phyloP scores from a whole-genome alignment of 2,797 vertebrate species.

The Lagocephalus sceleratus region DNA sequence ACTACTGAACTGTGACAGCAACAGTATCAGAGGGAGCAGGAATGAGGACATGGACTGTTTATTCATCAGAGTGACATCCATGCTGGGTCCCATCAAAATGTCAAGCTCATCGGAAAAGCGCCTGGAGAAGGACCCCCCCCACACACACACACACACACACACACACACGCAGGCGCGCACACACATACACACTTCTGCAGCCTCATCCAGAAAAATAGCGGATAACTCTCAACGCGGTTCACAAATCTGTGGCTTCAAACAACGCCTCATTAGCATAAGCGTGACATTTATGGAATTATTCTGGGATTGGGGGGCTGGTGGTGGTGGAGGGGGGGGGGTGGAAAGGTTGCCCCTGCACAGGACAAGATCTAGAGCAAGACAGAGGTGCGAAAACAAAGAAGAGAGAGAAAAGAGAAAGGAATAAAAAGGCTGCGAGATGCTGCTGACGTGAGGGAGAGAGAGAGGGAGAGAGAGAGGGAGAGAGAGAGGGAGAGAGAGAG shows the following conservation, averaged over 20 bases:
- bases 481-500: conserved; percentile 51
- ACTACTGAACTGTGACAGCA: conserved; percentile 28
- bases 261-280: too few species aligned
- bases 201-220: too few species aligned
- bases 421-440: conserved; percentile 33
- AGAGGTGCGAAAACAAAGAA: neutral
- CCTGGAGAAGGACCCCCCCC: too few species aligned
- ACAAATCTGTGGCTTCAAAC: too few species aligned
- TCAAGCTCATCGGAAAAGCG: neutral
- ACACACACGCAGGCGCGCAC: too few species aligned
- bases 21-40: conserved; percentile 15
- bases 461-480: conserved; percentile 24
- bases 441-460: conserved; percentile 52
- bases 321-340: too few species aligned
- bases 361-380: conserved; percentile 24
- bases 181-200: too few species aligned
- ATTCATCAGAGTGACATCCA: conserved; percentile 23
- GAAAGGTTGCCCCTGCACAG: neutral
- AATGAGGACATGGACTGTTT: conserved; percentile 18
- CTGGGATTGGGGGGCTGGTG: too few species aligned
- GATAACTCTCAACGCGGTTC: too few species aligned
- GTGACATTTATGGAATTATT: too few species aligned
- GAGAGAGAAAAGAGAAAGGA: conserved; percentile 23
- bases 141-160: too few species aligned
- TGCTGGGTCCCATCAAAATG: neutral